Conservation (phyloP, 2,888 invertebrate genomes). For the Pristionchus entomophagus region DNA sequence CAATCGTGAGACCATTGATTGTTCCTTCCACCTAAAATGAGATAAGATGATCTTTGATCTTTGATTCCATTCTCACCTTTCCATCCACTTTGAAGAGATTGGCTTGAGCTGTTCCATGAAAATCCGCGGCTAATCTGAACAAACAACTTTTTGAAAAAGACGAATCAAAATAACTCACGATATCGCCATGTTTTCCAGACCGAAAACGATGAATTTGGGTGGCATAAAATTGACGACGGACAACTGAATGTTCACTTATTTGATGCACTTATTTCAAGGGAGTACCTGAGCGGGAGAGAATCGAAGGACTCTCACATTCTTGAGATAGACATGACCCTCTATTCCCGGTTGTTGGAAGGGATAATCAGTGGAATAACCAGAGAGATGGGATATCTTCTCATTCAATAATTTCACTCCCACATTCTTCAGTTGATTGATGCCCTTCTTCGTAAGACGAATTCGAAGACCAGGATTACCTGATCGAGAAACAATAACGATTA, state of each 20-base stretch:
- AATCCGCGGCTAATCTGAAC: conserved; percentile 34
- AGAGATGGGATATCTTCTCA: conserved; percentile 65
- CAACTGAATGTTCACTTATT: conserved; percentile 47
- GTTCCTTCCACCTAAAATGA: conserved; percentile 60
- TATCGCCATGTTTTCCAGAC: conserved; percentile 69
- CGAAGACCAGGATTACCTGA: conserved; percentile 72
- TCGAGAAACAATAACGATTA: background rate
- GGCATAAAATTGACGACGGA: conserved; percentile 72
- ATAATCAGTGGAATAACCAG: conserved; percentile 59
- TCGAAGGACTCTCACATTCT: conserved; percentile 65
- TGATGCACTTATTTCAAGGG: background rate
- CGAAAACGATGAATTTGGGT: conserved; percentile 66
- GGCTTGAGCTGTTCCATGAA: conserved; percentile 20
- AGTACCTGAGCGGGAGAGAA: conserved; percentile 67
- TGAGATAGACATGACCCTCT: conserved; percentile 66
- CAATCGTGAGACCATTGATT: conserved; percentile 68
- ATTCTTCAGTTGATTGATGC: conserved; percentile 73
- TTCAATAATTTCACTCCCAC: conserved; percentile 73
- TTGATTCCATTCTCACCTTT: background rate
- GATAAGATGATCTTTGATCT: background rate
- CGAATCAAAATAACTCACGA: conserved; percentile 54
- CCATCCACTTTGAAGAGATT: conserved; percentile 62
- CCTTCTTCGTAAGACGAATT: conserved; percentile 72
- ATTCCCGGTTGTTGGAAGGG: conserved; percentile 70
- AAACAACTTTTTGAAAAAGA: background rate